Base-by-base conservation (phyloP, 2,113 vertebrate species). In the Eonycteris spelaea region DNA sequence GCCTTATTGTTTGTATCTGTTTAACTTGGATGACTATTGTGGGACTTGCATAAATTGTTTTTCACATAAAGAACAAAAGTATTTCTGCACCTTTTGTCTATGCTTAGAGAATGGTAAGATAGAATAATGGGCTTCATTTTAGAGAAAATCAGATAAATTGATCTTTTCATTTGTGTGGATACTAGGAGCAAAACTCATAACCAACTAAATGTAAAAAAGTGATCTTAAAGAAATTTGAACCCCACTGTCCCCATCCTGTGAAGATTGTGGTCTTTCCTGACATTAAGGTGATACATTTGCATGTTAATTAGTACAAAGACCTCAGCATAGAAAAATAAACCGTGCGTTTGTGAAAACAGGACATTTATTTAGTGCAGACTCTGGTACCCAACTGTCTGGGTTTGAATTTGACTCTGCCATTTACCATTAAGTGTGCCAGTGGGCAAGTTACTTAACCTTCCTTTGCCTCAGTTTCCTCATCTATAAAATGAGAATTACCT, bases 71-170 rank as follows among this genome's bases (percentile, higher is more conserved):
- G 5, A 91, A 48, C 91, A 33, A 74, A 94, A 79, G 61, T 77
- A 35, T 57, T 51, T 96, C 82, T 91, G 24, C 43, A 78, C 40
- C 30, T 93, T 94, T 77, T 86, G 48, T 82, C 51, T 73, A 7
- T 53, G 38, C n/a, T 84, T 68, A 75, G 38, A 93, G 80, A 94
- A 82, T 61, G 43, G 63, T 84, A 90, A 95, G 51, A 61, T 67
- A 92, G 74, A 97, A 96, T 91, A 95, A 90, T 90, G 33, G 10
- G 61, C 35, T 95, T 97, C 35, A 86, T 95, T 96, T 79, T 74
- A 91, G 35, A 89, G 90, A 93, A 96, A 95, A 84, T 95, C 90
- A 84, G 68, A 96, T 96, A 94, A 86, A 94, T 95, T 86, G 43
- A 92, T 95, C 78, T 95, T 97, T 92, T 95, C 90, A 92, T 96